A percentile compares a stretch with the other conserved stretches of the same genome.
Evolutionary conservation across 35 echinoderm and acorn worm species (phyloP).

Genomic region (Lytechinus pictus): DNA sequence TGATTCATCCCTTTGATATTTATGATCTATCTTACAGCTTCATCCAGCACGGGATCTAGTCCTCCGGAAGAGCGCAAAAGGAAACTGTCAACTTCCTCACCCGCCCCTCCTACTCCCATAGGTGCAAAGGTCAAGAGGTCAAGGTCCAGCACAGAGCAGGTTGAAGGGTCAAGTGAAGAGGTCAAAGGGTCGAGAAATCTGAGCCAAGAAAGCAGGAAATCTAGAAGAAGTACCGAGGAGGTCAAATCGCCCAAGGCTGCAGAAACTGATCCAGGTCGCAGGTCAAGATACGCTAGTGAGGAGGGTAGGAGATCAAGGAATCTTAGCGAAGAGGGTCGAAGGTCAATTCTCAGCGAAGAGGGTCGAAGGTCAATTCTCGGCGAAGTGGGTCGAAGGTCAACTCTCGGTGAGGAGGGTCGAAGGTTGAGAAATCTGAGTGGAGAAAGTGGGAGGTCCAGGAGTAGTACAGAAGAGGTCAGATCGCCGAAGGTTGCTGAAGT

Average conservation of each 20-base stretch:
- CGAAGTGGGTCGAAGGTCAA: background rate
- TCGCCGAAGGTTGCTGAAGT: background rate
- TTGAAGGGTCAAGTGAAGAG: conserved; percentile 22
- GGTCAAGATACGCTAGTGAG: background rate
- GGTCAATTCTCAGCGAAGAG: too few relatives aligned
- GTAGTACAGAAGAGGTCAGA: conserved; percentile 6
- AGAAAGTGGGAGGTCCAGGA: background rate
- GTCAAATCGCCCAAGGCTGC: background rate
- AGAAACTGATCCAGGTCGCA: background rate
- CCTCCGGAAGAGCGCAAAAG: conserved; percentile 37
- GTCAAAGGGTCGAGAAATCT: background rate
- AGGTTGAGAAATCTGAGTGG: background rate
- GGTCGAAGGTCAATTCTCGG: background rate
- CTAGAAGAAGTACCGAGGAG: background rate
- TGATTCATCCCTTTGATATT: too few relatives aligned
- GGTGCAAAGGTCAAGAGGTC: background rate
- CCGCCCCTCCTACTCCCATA: background rate
- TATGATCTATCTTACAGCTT: background rate
- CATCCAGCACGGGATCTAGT: background rate
- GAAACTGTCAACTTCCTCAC: background rate
- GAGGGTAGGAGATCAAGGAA: background rate
- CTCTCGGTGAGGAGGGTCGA: background rate
- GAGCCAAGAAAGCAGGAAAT: background rate
- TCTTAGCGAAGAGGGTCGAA: background rate
- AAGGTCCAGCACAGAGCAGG: background rate